Evolutionary conservation across 2,113 vertebrate species (phyloP), one percentile per base, ranked within the genome.

Genomic region (Chiloscyllium plagiosum): DNA sequence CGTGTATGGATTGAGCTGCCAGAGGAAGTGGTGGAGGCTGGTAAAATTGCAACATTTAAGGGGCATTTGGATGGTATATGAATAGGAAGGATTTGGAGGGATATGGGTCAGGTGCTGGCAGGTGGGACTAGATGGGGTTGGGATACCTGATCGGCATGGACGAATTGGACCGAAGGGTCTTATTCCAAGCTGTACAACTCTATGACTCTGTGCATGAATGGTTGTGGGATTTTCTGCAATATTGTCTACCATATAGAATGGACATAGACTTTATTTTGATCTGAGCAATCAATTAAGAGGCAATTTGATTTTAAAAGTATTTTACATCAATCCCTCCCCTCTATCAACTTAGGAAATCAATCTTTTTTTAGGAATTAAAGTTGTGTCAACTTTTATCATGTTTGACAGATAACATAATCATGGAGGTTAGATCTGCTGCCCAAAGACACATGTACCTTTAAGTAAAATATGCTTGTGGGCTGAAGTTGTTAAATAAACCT

Each of bases 261-360:
- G 15, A 90, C 24, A 65, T 65, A 33, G 87, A 90, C 52, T 61
- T 90, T n/a, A 26, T 33, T 83, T 83, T 83, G 26, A 90, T 90
- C 29, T 52, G 0, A 65, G 87, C 5, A 10, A 26, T 61, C 8
- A 90, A 61, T 90, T 29, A 90, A 61, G 87, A 90, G 50, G 15
- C 56, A 90, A 61, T 90, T 90, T 19, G 87, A 61, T 90, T 90
- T 52, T 47, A 83, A 83, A 83, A 83, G 78, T 37, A 83, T 52
- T 90, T 8, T 90, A n/a, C 26, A 26, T 37, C 80, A 90, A 24
- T 17, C 33, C 26, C 33, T 89, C 52, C 52, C 50, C 52, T 33
- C 61, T 56, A 65, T 33, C 50, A 90, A 90, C 61, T 65, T 90
- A 61, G 50, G 50, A 61, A 90, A 90, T 20, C 17, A 47, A 42